A percentile compares a stretch with the other conserved stretches of the same genome.
Conservation (phyloP, 2,113 vertebrate species). For the Indri indri region DNA sequence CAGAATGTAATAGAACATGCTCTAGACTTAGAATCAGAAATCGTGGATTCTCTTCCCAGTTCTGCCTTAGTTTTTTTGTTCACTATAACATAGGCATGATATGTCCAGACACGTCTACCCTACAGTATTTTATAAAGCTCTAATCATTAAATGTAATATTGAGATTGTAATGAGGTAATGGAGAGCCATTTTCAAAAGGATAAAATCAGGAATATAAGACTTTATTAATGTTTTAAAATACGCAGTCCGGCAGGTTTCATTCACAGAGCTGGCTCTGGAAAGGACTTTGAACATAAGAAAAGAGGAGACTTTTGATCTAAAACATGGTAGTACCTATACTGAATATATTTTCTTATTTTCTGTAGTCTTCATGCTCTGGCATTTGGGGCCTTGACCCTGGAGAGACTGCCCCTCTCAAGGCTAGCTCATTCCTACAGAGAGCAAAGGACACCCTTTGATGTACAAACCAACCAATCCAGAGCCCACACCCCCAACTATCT, state of each 20-base stretch:
- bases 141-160: not conserved
- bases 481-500: not conserved
- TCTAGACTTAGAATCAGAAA: not conserved
- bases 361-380: not conserved
- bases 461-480: not conserved
- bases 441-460: not conserved
- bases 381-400: not conserved
- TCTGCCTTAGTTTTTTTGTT: not conserved
- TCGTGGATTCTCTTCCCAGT: not conserved
- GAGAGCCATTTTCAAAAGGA: constrained; percentile 38
- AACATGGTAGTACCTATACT: not conserved
- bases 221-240: constrained; percentile 12
- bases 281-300: not conserved
- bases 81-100: not conserved
- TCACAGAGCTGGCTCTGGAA: not conserved
- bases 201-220: not conserved
- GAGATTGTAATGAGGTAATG: not conserved
- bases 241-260: not conserved
- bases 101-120: not conserved
- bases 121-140: not conserved
- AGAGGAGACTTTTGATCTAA: constrained; percentile 2
- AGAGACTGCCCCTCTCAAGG: not conserved
- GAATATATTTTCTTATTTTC: constrained; percentile 11
- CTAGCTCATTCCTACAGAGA: not conserved
- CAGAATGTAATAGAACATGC: not conserved